These are phyloP conservation scores for Drosophila tripunctata DNA, from an alignment of 2,888 invertebrate species.

Conservation along the genomic window DNA sequence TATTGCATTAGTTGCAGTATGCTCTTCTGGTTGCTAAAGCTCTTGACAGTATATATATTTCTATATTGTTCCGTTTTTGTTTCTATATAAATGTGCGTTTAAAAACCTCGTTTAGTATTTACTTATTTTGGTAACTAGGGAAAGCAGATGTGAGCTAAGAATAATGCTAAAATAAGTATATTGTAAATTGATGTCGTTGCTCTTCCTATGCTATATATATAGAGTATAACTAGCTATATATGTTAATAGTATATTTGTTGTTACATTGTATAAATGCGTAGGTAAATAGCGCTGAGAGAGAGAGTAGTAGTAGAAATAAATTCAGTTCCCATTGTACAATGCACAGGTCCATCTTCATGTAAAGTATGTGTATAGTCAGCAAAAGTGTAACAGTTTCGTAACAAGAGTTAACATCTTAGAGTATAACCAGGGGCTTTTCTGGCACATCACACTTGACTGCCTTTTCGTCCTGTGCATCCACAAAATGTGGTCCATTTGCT, in stretches of 20 bases:
- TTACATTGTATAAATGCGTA: conserved; percentile 54
- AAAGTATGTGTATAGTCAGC: conserved; percentile 36
- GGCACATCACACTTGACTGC: conserved; percentile 81
- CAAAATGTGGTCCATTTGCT: conserved; percentile 72
- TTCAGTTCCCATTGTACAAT: conserved; percentile 59
- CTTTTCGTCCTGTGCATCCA: conserved; percentile 81
- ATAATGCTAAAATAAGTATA: conserved; percentile 10
- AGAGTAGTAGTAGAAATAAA: conserved; percentile 63
- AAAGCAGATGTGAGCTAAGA: conserved; percentile 6
- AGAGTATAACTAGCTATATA: conserved; percentile 19
- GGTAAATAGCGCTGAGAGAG: conserved; percentile 49
- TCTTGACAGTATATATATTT: conserved; percentile 13
- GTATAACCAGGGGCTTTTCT: conserved; percentile 82
- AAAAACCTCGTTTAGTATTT: neutral
- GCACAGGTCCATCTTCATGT: conserved; percentile 57
- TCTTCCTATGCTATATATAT: conserved; percentile 18
- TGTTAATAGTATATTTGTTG: conserved; percentile 23
- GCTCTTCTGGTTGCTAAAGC: conserved; percentile 25
- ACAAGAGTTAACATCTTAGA: conserved; percentile 61
- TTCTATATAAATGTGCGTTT: neutral
- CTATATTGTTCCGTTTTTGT: neutral
- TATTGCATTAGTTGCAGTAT: conserved; percentile 1
- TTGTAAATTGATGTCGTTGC: conserved; percentile 12
- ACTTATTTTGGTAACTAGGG: neutral
- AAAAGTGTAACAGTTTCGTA: conserved; percentile 24